phyloP scores from a whole-genome alignment of 2,888 invertebrate species.

The Anodontia alba region DNA sequence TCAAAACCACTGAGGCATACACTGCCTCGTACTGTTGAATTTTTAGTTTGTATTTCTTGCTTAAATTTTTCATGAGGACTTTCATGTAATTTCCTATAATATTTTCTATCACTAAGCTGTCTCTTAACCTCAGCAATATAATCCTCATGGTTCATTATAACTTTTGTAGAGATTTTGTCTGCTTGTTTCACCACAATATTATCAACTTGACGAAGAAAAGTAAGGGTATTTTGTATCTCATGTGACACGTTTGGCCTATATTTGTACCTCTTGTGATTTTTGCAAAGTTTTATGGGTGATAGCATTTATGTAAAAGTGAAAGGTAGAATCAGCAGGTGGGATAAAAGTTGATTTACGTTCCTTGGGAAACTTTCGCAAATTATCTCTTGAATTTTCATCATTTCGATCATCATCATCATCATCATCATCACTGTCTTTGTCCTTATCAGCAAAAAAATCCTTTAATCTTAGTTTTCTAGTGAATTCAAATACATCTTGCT shows the following conservation, averaged over 20 bases:
- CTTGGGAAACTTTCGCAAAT: conserved; percentile 2
- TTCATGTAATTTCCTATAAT: not conserved
- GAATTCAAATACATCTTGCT: conserved; percentile 10
- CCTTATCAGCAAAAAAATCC: not conserved
- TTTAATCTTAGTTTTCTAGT: conserved; percentile 15
- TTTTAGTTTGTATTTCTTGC: not conserved
- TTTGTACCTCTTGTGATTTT: conserved; percentile 1
- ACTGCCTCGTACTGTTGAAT: not conserved
- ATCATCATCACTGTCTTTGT: not conserved
- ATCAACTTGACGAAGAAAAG: not conserved
- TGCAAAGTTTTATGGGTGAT: conserved; percentile 29
- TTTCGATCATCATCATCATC: not conserved
- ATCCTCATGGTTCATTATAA: conserved; percentile 24
- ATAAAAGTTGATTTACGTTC: conserved; percentile 23
- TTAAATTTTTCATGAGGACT: not conserved
- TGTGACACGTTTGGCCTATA: conserved; percentile 8
- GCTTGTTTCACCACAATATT: conserved; percentile 29
- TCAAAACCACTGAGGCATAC: not conserved
- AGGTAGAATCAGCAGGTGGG: conserved; percentile 22
- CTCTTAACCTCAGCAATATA: conserved; percentile 19
- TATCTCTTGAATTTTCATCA: too few species aligned
- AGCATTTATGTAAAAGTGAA: conserved; percentile 34
- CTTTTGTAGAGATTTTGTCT: conserved; percentile 15
- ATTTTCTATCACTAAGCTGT: conserved; percentile 17
- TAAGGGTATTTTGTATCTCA: conserved; percentile 1